Evolutionary conservation across 2,113 vertebrate genomes (phyloP).

Genomic region (Serinus canaria): DNA sequence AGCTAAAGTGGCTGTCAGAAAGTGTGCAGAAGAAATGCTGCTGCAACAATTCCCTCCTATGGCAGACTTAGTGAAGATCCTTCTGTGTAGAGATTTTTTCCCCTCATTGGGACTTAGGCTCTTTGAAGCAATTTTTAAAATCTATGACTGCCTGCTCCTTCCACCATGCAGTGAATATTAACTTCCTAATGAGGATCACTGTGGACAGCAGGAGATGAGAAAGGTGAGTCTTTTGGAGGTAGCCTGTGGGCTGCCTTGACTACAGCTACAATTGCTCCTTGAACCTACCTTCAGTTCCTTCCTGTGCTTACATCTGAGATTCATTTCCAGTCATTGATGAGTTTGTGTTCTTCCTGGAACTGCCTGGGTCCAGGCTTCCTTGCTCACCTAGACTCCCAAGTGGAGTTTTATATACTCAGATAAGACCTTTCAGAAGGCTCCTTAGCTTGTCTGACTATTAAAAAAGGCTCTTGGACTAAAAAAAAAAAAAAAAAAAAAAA

Average conservation of each 20-base stretch:
- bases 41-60: conserved; percentile 23
- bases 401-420: not conserved
- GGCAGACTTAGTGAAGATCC: not conserved
- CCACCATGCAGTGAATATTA: not conserved
- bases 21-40: not conserved
- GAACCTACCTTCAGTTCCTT: not conserved
- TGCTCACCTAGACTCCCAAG: not conserved
- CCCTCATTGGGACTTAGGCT: not conserved
- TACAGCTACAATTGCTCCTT: not conserved
- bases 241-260: not conserved
- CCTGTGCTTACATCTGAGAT: not conserved
- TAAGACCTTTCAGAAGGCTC: not conserved
- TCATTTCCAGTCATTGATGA: not conserved
- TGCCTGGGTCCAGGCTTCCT: not conserved
- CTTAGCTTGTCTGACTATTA: not conserved
- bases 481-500: too few relatives aligned
- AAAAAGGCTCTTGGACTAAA: not conserved
- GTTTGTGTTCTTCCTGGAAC: not conserved
- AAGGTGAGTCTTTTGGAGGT: not conserved
- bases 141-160: not conserved
- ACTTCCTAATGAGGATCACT: not conserved
- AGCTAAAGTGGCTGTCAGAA: not conserved
- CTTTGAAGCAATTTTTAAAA: not conserved
- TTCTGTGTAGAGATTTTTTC: not conserved
- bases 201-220: not conserved